These are phyloP conservation scores for Diachrysia chrysitis DNA, from an alignment of 2,888 invertebrate species.

Conservation along the genomic window DNA sequence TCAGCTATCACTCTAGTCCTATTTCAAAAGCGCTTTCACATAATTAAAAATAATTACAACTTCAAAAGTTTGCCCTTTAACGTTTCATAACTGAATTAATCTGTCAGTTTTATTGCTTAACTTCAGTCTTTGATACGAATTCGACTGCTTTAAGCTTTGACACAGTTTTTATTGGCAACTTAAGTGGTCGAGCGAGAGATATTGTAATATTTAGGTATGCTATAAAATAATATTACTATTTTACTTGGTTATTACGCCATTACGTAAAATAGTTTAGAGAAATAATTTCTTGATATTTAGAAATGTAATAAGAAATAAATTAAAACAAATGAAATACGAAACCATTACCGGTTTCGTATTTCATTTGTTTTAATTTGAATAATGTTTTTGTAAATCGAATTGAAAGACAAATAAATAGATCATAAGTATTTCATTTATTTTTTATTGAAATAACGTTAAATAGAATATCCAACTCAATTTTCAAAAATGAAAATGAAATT, in stretches of 20 bases:
- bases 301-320: neutral
- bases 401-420: neutral
- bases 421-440: neutral
- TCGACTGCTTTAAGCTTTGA: conserved; percentile 24
- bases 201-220: conserved; percentile 29
- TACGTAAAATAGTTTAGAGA: conserved; percentile 5
- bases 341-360: neutral
- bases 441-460: neutral
- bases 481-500: neutral
- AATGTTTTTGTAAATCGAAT: neutral
- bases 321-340: no score
- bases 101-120: conserved; percentile 54
- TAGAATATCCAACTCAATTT: neutral
- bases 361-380: neutral
- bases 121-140: conserved; percentile 48
- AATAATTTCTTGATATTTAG: neutral
- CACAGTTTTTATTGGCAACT: conserved; percentile 39
- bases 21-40: conserved; percentile 6
- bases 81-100: conserved; percentile 55
- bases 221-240: conserved; percentile 23
- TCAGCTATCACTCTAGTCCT: conserved; percentile 9
- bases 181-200: conserved; percentile 32
- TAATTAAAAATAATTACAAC: conserved; percentile 46
- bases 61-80: conserved; percentile 33
- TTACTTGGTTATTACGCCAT: conserved; percentile 11